Percentiles rank a stretch among this genome's conserved stretches.
These are phyloP conservation scores for Amphipyra berbera DNA, from an alignment of 2,888 invertebrate genomes.

Conservation along the genomic window DNA sequence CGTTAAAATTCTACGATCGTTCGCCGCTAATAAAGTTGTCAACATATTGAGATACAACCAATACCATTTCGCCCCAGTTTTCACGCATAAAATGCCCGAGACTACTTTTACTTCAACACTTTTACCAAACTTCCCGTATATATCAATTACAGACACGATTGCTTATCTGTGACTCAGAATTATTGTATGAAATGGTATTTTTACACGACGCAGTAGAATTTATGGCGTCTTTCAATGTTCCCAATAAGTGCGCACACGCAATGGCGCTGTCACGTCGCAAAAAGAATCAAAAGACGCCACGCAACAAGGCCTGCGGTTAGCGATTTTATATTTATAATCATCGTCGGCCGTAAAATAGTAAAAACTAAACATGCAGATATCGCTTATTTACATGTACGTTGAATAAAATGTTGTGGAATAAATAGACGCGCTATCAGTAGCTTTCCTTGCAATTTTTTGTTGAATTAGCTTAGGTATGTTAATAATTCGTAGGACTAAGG, in stretches of 20 bases:
- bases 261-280: constrained; percentile 70
- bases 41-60: constrained; percentile 24
- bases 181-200: constrained; percentile 75
- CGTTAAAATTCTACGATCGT: constrained; percentile 42
- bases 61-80: constrained; percentile 45
- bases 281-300: constrained; percentile 67
- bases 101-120: constrained; percentile 49
- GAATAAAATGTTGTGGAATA: constrained; percentile 49
- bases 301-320: constrained; percentile 77
- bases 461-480: constrained; percentile 12
- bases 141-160: constrained; percentile 57
- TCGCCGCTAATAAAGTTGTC: constrained; percentile 44
- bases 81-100: constrained; percentile 32
- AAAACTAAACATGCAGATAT: constrained; percentile 69
- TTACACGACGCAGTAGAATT: constrained; percentile 69
- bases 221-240: constrained; percentile 78
- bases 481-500: constrained; percentile 9
- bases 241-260: constrained; percentile 78
- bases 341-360: constrained; percentile 70
- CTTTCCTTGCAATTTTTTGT: constrained; percentile 39
- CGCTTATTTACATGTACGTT: constrained; percentile 62
- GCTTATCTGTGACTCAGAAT: constrained; percentile 57
- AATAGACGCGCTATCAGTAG: constrained; percentile 27
- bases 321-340: constrained; percentile 79
- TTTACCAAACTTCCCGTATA: constrained; percentile 52